Conservation (phyloP, 2,797 vertebrate species). For the Propithecus deckenii region DNA sequence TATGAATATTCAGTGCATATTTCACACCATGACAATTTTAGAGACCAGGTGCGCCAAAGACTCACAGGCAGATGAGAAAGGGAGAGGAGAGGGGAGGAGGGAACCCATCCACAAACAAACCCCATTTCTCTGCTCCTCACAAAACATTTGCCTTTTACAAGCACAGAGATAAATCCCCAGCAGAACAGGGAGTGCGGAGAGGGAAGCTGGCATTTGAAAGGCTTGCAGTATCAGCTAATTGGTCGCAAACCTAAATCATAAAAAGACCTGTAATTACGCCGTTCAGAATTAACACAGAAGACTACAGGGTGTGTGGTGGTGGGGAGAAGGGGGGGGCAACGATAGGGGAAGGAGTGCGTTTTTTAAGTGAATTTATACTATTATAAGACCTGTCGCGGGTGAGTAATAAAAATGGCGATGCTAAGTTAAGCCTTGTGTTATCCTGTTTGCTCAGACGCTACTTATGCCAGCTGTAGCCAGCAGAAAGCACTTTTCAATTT, state of each 20-base stretch:
- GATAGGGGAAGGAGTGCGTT: constrained; percentile 61
- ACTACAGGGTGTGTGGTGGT: constrained; percentile 44
- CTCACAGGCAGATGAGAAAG: constrained; percentile 59
- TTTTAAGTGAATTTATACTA: constrained; percentile 83
- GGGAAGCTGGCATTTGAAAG: constrained; percentile 58
- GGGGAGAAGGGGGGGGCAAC: not conserved
- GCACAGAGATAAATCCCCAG: constrained; percentile 60
- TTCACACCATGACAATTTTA: constrained; percentile 50
- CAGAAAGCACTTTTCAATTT: constrained; percentile 86
- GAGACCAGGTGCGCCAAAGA: constrained; percentile 71
- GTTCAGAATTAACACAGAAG: constrained; percentile 78
- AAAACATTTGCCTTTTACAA: constrained; percentile 74
- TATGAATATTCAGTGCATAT: constrained; percentile 20
- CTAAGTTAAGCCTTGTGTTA: constrained; percentile 77
- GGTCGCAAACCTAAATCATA: constrained; percentile 80
- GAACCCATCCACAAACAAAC: not conserved
- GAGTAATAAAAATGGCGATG: constrained; percentile 81
- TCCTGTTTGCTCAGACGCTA: constrained; percentile 83
- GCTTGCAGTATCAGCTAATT: constrained; percentile 77
- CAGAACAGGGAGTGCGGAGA: not conserved
- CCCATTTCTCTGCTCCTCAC: not conserved
- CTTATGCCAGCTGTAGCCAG: constrained; percentile 82
- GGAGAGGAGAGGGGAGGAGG: constrained; percentile 60
- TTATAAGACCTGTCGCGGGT: constrained; percentile 76
- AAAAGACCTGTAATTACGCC: constrained; percentile 84